These are phyloP conservation scores for Lydus trimaculatus DNA, from an alignment of 2,888 invertebrate species.

Conservation along the genomic window DNA sequence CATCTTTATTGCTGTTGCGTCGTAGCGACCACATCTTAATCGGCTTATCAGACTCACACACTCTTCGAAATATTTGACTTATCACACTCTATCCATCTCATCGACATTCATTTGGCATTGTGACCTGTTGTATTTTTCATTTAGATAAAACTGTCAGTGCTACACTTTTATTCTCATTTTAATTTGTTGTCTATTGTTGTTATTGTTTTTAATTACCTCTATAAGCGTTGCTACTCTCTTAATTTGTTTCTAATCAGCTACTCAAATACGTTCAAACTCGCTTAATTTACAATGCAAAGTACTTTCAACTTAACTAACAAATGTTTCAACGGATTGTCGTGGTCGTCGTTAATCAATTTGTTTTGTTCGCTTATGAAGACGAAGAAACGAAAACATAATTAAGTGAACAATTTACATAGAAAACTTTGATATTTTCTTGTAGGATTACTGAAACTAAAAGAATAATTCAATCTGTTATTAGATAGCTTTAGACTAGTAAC, in stretches of 20 bases:
- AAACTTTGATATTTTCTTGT: too few relatives aligned
- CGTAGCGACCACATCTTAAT: conserved; percentile 36
- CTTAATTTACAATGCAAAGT: conserved; percentile 12
- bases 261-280: neutral
- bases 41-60: conserved; percentile 38
- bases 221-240: neutral
- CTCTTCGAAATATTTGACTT: conserved; percentile 26
- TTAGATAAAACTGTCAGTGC: conserved; percentile 15
- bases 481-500: too few relatives aligned
- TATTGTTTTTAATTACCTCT: neutral
- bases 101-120: conserved; percentile 8
- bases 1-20: conserved; percentile 27
- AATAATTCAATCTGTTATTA: neutral
- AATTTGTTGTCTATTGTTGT: conserved; percentile 10
- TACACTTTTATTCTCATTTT: neutral
- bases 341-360: conserved; percentile 4
- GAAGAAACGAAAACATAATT: neutral
- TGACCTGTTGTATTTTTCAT: conserved; percentile 15
- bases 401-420: neutral
- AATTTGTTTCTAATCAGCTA: conserved; percentile 12
- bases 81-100: conserved; percentile 4
- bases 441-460: too few relatives aligned
- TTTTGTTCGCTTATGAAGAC: neutral
- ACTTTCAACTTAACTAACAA: neutral
- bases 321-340: neutral